These are phyloP conservation scores for Callipepla squamata DNA, from an alignment of 2,113 vertebrate genomes.

Conservation along the genomic window DNA sequence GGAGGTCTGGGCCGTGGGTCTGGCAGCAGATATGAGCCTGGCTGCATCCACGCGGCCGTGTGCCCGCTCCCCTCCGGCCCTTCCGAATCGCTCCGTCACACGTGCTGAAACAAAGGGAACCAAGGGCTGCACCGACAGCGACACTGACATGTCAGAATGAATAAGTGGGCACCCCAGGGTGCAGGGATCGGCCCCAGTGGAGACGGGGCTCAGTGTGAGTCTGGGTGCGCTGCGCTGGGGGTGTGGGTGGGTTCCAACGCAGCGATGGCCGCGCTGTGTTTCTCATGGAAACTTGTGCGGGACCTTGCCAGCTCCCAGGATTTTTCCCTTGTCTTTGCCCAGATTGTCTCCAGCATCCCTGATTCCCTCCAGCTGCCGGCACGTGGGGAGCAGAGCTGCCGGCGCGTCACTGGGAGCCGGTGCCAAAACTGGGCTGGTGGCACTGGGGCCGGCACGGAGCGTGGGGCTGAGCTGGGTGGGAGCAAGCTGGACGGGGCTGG, in stretches of 20 bases:
- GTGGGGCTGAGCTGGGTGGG: not conserved
- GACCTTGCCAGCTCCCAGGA: conserved; percentile 61
- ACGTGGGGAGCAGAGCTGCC: not conserved
- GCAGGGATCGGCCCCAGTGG: not conserved
- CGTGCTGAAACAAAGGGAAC: conserved; percentile 49
- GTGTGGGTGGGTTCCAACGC: conserved; percentile 34
- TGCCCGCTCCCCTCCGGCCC: not conserved
- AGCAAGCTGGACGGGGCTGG: accelerated
- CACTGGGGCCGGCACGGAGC: not conserved
- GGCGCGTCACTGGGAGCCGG: not conserved
- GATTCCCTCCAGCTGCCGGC: conserved; percentile 65
- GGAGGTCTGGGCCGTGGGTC: too few species aligned
- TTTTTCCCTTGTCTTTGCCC: conserved; percentile 42
- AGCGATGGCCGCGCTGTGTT: conserved; percentile 6
- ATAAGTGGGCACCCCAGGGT: too few species aligned
- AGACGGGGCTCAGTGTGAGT: not conserved
- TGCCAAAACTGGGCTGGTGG: not conserved
- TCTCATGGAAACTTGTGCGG: conserved; percentile 41
- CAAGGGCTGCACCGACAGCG: conserved; percentile 18
- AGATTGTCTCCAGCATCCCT: conserved; percentile 42
- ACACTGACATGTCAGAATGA: conserved; percentile 9
- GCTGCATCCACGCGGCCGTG: too few species aligned
- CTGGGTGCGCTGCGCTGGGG: conserved; percentile 18
- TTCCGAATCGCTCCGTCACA: not conserved
- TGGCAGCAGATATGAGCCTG: too few species aligned